Base-by-base conservation (phyloP, 2,113 vertebrate genomes). In the Riparia riparia region DNA sequence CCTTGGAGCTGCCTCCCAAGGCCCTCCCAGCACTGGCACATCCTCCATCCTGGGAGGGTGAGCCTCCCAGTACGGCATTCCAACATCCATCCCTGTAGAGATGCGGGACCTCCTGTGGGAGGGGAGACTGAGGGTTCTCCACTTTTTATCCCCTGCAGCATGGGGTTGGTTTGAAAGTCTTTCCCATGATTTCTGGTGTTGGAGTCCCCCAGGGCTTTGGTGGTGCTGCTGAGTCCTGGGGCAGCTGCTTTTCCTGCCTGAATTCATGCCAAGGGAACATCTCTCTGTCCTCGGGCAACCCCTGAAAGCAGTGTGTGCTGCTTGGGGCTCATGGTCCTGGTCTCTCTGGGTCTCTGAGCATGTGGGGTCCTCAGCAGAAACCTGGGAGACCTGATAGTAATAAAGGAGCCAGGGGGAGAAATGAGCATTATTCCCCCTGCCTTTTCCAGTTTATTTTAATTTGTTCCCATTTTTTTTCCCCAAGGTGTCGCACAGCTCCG, bases 61-160 rank as follows among this genome's bases (percentile, higher is more conserved):
- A 54, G 49, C 61, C 45, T 79, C 7, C 49, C 0, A 10, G 31
- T 1, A 2, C 94, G 1, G 14, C 0, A 1, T 24, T 82, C 39
- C 79, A 0, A 0, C n/a, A 45, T 80, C 78, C 64, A 3, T 82
- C 77, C 1, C 68, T 12, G 4, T 0, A 0, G 12, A 14, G 28
- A 28, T 7, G 25, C 3, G 41, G 68, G 45, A 63, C 68, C 44
- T 3, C 15, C 37, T 76, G 31, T 3, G 3, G 26, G 5, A 14
- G 25, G 45, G 13, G 5, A 14, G 5, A 3, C 10, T 0, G 3
- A 28, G 14, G 31, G 17, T 16, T 45, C 3, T 12, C 12, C 9
- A 0, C 1, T 6, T 41, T 66, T 80, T 47, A 28, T 32, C 49
- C 25, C 28, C 6, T 18, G 28, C 29, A 63, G 16, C 82, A 45